A percentile compares a stretch with the other conserved stretches of the same genome.
Conservation (phyloP, 2,888 invertebrate species). For the Antheraea assamensis region DNA sequence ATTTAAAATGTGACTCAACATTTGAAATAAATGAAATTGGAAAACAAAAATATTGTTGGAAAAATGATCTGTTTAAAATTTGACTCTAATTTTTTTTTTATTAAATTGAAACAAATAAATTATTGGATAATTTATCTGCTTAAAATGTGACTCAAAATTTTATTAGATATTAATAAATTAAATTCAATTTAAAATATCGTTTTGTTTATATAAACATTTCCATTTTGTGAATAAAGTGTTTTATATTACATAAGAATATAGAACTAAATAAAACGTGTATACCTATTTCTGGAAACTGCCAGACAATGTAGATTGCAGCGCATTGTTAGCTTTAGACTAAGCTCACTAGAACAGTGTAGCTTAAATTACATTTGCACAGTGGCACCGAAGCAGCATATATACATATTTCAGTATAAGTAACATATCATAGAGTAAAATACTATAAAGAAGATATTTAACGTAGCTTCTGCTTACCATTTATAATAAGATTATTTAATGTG, state of each 20-base stretch:
- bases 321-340: constrained; percentile 25
- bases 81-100: too few species aligned
- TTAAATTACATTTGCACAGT: constrained; percentile 78
- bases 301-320: constrained; percentile 9
- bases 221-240: not conserved
- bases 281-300: not conserved
- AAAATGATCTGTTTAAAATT: too few species aligned
- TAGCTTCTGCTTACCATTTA: too few species aligned
- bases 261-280: not conserved
- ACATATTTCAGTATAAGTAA: not conserved
- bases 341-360: constrained; percentile 54
- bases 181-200: too few species aligned
- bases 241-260: not conserved
- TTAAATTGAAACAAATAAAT: too few species aligned
- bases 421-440: not conserved
- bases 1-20: too few species aligned
- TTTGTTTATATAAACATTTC: not conserved
- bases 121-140: too few species aligned
- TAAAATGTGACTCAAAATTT: too few species aligned
- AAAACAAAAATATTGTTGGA: too few species aligned
- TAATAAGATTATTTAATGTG: too few species aligned
- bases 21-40: too few species aligned
- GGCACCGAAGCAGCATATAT: constrained; percentile 23
- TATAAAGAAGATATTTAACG: not conserved
- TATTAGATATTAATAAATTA: too few species aligned